Conservation (phyloP, 2,797 vertebrate species). For the Thamnophis elegans region DNA sequence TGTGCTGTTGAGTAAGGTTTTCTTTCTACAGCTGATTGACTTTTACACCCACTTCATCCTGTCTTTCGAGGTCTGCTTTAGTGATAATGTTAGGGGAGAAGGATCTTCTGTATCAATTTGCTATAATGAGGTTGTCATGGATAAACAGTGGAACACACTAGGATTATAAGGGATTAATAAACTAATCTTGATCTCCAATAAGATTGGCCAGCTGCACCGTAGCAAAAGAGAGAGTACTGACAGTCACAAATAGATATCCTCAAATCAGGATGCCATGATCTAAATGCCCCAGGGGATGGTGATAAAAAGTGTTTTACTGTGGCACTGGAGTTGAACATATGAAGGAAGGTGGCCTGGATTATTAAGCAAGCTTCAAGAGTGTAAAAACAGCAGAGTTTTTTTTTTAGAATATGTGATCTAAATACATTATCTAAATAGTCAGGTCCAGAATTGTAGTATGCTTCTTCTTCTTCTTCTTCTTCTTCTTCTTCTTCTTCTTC, state of each 20-base stretch:
- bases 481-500: too few relatives aligned
- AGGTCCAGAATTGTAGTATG: background rate
- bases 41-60: background rate
- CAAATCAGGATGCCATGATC: background rate
- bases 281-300: background rate
- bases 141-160: background rate
- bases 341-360: background rate
- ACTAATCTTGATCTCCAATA: background rate
- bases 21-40: background rate
- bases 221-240: background rate
- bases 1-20: background rate
- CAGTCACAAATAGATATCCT: background rate
- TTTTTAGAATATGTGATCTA: background rate
- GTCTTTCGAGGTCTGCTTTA: background rate
- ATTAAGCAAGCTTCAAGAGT: background rate
- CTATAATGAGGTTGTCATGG: conserved; percentile 21
- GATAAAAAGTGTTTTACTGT: background rate
- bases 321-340: background rate
- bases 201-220: background rate
- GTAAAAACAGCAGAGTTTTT: background rate
- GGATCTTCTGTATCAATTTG: background rate
- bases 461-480: background rate
- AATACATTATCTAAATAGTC: background rate
- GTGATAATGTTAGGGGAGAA: background rate
- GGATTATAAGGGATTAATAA: background rate